phyloP scores from a whole-genome alignment of 2,113 vertebrate species.

The Xiphias gladius region DNA sequence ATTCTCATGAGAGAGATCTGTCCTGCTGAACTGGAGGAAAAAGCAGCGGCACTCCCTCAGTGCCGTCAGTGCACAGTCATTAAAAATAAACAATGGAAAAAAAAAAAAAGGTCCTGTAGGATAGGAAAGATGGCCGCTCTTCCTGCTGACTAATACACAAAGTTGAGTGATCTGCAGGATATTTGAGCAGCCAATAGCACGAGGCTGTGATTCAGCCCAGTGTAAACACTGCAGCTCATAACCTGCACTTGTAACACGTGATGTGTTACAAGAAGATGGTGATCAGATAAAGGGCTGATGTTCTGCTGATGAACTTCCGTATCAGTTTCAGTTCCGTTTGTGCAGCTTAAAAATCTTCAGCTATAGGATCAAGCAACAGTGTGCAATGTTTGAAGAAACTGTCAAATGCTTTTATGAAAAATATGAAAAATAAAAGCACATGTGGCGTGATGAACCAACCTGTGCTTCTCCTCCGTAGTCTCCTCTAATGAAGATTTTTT shows the following conservation, averaged over 20 bases:
- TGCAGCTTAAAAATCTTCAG: constrained; percentile 21
- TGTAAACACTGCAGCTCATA: constrained; percentile 64
- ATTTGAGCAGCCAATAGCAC: constrained; percentile 74
- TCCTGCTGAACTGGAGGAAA: constrained; percentile 63
- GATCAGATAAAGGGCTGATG: constrained; percentile 59
- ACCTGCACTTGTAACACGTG: constrained; percentile 26
- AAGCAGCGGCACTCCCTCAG: constrained; percentile 65
- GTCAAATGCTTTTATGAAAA: background rate
- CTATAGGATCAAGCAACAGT: background rate
- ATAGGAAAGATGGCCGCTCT: constrained; percentile 76
- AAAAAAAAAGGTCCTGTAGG: constrained; percentile 73
- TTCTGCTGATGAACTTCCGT: background rate
- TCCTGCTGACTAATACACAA: constrained; percentile 52
- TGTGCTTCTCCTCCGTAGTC: constrained; percentile 85
- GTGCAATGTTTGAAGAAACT: background rate
- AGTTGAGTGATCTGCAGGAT: constrained; percentile 61
- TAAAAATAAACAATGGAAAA: constrained; percentile 83
- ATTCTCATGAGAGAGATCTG: constrained; percentile 44
- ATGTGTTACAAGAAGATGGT: constrained; percentile 25
- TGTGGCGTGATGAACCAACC: constrained; percentile 72
- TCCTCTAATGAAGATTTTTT: constrained; percentile 84
- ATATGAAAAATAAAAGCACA: background rate
- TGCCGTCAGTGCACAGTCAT: constrained; percentile 64
- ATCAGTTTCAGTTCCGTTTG: constrained; percentile 56
- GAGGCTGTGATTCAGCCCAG: constrained; percentile 42